Conservation (phyloP, 2,888 invertebrate species). For the Drosophila conformis region DNA sequence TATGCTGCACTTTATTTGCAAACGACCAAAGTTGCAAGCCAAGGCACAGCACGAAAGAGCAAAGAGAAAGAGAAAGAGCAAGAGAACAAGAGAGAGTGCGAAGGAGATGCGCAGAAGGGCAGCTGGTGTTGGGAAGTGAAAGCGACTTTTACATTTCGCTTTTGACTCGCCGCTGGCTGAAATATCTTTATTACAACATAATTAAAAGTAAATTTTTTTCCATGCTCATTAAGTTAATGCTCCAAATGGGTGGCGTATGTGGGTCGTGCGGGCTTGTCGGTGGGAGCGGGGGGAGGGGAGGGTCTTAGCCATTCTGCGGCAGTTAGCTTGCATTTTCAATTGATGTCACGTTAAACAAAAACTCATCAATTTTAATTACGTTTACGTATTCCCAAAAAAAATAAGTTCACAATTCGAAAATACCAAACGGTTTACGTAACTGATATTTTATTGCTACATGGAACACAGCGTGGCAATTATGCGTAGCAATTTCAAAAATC, state of each 20-base stretch:
- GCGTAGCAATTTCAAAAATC: background rate
- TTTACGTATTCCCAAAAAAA: background rate
- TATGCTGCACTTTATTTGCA: constrained; percentile 65
- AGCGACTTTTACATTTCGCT: constrained; percentile 36
- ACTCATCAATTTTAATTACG: constrained; percentile 10
- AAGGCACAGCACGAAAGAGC: constrained; percentile 1
- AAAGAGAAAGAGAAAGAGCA: background rate
- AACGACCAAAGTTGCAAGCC: constrained; percentile 46
- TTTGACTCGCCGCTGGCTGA: constrained; percentile 26
- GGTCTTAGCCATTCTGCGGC: background rate
- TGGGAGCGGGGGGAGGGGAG: background rate
- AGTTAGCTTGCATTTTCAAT: constrained; percentile 5
- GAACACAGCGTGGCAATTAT: background rate
- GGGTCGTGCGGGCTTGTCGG: background rate
- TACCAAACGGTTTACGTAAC: background rate
- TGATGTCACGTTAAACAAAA: constrained; percentile 22
- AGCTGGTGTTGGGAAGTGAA: background rate
- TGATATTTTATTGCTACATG: background rate
- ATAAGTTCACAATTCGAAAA: background rate
- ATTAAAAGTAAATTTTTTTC: constrained; percentile 61
- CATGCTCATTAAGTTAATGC: constrained; percentile 66
- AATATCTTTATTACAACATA: constrained; percentile 65
- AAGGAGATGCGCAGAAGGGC: too few relatives aligned
- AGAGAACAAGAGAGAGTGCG: background rate
- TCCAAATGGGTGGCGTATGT: constrained; percentile 26